Evolutionary conservation across 2,888 invertebrate species (phyloP).

Genomic region (Acronicta alni): DNA sequence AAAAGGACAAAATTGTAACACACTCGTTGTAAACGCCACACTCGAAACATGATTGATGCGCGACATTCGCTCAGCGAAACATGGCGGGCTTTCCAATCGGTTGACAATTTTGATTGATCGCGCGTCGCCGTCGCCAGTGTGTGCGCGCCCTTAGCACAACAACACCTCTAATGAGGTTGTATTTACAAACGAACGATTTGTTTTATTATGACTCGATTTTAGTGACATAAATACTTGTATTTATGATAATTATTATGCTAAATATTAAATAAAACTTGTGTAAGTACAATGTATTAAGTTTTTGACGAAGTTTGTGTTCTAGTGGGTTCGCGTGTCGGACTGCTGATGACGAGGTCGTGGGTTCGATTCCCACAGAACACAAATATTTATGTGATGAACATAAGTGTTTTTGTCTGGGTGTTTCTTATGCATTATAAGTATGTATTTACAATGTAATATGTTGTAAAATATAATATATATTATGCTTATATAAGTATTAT

Average conservation of each 20-base stretch:
- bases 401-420: too few species aligned
- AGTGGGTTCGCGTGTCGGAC: too few species aligned
- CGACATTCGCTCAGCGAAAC: constrained; percentile 74
- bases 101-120: constrained; percentile 88
- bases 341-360: too few species aligned
- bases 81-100: constrained; percentile 83
- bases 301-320: too few species aligned
- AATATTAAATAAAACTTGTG: too few species aligned
- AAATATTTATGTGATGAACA: too few species aligned
- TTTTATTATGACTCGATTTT: constrained; percentile 39
- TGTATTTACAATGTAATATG: too few species aligned
- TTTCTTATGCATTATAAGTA: too few species aligned
- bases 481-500: too few species aligned
- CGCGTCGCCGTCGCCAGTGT: constrained; percentile 55
- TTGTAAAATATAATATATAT: too few species aligned
- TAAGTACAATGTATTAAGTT: too few species aligned
- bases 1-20: constrained; percentile 58
- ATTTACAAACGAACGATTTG: constrained; percentile 61
- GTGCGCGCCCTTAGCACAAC: constrained; percentile 52
- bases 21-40: constrained; percentile 60
- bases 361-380: too few species aligned
- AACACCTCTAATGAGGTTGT: constrained; percentile 69
- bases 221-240: neutral
- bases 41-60: constrained; percentile 81
- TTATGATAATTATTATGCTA: neutral